Conservation (phyloP, 2,113 vertebrate genomes). For the Daubentonia madagascariensis region DNA sequence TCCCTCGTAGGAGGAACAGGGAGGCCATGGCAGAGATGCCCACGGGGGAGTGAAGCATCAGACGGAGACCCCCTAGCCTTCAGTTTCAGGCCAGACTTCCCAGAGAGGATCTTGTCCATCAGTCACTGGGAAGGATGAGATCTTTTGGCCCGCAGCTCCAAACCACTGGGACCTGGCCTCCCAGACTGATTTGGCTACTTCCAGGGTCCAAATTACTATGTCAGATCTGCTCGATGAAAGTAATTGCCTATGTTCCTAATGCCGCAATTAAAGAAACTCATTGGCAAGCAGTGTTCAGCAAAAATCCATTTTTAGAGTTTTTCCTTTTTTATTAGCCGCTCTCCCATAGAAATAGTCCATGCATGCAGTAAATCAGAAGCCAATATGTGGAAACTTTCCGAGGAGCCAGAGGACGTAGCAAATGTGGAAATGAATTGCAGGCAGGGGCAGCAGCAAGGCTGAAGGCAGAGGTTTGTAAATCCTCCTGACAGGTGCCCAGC, state of each 20-base stretch:
- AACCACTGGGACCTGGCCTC: background rate
- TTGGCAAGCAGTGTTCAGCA: slow-evolving; percentile 61
- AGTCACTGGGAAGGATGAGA: background rate
- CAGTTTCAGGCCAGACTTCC: background rate
- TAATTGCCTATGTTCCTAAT: slow-evolving; percentile 64
- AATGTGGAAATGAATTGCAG: slow-evolving; percentile 18
- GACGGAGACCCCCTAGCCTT: background rate
- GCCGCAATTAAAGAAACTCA: slow-evolving; percentile 75
- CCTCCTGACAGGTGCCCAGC: background rate
- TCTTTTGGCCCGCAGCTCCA: background rate
- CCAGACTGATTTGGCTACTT: slow-evolving; percentile 16
- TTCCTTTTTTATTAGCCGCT: slow-evolving; percentile 68
- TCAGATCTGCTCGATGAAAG: slow-evolving; percentile 34
- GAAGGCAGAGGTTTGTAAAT: background rate
- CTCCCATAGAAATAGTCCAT: slow-evolving; percentile 64
- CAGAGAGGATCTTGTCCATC: background rate
- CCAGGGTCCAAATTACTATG: slow-evolving; percentile 52
- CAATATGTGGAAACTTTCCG: slow-evolving; percentile 48
- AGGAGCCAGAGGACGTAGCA: background rate
- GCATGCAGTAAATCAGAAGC: slow-evolving; percentile 69
- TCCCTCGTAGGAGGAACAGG: background rate
- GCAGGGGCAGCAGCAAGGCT: background rate
- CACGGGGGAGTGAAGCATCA: fast-evolving
- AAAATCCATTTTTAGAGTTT: slow-evolving; percentile 76
- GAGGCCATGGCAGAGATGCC: background rate